Evolutionary conservation across 2,888 invertebrate species (phyloP), one percentile per base, ranked within the genome.

Genomic region (Craniophora ligustri): DNA sequence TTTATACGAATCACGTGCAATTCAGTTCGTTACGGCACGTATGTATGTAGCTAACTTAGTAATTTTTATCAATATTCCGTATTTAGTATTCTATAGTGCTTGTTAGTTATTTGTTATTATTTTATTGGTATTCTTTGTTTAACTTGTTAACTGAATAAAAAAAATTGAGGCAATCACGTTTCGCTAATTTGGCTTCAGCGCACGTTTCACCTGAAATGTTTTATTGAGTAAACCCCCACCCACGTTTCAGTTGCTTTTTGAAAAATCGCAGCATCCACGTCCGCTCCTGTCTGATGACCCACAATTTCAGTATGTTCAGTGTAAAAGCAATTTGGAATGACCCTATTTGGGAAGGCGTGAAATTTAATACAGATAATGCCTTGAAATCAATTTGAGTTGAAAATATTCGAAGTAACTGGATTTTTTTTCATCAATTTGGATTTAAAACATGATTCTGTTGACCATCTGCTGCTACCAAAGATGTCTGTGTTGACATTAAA

Each of bases 171-270:
- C 61, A 68, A 65, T 72, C 68, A 75, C 62, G 66, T 66, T 56
- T 49, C 11, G 42, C 49, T 61, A 60, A 72, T 73, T 75, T 66
- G 23, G 42, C 36, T 75, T 66, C 72, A 41, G 49, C 10, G 51
- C 72, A 72, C 72, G 75, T 66, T 35, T 54, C 53, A 74, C 72
- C 72, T 75, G 75, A 75, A 75, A 75, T 72, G 69, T 58, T 72
- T 73, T 73, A 75, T 74, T 72, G 65, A 74, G 72, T 62, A 72
- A 59, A n/a, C 46, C 58, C 35, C 47, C 41, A 26, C 48, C 45
- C 39, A 49, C 55, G 51, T 62, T 55, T 34, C 51, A 38, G 62
- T 19, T 53, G 50, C 42, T 55, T 60, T 66, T 54, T 64, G 58
- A 62, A 72, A 75, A 69, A 75, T 75, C 40, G 51, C 57, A 47